Conservation (phyloP, 2,888 invertebrate species). For the Apantesis nais region DNA sequence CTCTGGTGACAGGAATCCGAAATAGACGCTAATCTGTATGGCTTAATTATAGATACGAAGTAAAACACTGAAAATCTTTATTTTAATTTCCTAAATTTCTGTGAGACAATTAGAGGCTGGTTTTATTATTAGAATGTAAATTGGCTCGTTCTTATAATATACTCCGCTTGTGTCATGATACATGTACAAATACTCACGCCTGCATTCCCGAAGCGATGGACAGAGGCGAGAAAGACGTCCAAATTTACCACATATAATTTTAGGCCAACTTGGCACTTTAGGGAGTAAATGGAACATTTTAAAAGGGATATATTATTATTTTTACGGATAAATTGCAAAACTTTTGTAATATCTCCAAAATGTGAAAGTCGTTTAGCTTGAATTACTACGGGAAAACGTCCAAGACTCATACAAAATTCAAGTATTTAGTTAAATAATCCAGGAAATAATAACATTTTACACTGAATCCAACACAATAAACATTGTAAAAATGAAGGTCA, state of each 20-base stretch:
- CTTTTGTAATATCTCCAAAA: neutral
- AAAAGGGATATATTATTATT: no score
- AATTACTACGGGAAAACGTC: no score
- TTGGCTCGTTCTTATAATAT: slow-evolving; percentile 29
- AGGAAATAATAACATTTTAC: neutral
- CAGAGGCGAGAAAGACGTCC: neutral
- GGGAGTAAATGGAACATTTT: neutral
- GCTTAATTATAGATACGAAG: slow-evolving; percentile 55
- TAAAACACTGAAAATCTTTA: slow-evolving; percentile 20
- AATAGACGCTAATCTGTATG: slow-evolving; percentile 68
- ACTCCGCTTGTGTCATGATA: slow-evolving; percentile 1
- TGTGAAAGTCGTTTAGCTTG: no score
- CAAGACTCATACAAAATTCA: neutral
- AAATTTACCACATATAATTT: neutral
- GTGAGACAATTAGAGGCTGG: slow-evolving; percentile 30
- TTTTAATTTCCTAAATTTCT: slow-evolving; percentile 28
- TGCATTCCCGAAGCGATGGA: neutral
- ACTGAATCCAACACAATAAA: neutral
- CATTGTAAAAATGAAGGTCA: neutral
- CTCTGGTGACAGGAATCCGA: slow-evolving; percentile 60
- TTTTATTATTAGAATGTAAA: slow-evolving; percentile 35
- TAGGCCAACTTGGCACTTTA: neutral
- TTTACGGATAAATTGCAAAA: neutral
- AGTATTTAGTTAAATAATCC: neutral
- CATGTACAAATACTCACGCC: neutral